Evolutionary conservation across 2,888 invertebrate species (phyloP).

Genomic region (Orthonevra nobilis): DNA sequence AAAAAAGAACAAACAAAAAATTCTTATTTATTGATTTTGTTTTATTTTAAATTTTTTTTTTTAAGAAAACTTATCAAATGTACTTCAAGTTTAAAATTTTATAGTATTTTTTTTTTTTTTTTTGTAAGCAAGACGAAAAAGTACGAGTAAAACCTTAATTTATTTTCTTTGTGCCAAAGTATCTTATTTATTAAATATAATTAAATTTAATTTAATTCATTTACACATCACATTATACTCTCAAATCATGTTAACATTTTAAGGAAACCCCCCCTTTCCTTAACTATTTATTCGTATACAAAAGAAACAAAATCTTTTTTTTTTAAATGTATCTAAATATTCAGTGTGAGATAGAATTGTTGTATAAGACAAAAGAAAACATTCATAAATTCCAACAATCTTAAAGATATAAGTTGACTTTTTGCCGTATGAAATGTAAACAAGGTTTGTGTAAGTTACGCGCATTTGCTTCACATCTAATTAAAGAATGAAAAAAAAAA

Average conservation of each 20-base stretch:
- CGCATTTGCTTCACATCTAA: slow-evolving; percentile 44
- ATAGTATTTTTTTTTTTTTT: background rate
- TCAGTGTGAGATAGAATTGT: slow-evolving; percentile 10
- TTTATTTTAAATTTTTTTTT: slow-evolving; percentile 12
- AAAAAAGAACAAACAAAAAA: background rate
- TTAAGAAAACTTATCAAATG: slow-evolving; percentile 17
- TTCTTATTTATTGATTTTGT: slow-evolving; percentile 30
- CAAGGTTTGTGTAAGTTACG: slow-evolving; percentile 24
- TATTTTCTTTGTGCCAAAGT: slow-evolving; percentile 58
- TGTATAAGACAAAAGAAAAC: background rate
- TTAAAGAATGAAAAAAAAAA: no score
- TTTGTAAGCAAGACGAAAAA: background rate
- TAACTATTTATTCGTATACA: slow-evolving; percentile 10
- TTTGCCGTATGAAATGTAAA: slow-evolving; percentile 45
- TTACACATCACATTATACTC: slow-evolving; percentile 2
- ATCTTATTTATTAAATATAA: slow-evolving; percentile 26
- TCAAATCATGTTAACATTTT: background rate
- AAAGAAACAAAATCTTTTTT: slow-evolving; percentile 4
- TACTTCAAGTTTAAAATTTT: no score
- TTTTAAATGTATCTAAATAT: background rate
- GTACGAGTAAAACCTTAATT: slow-evolving; percentile 31
- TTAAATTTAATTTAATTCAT: background rate
- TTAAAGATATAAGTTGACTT: slow-evolving; percentile 6
- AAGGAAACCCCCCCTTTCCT: no score
- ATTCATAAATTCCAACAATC: background rate